Base-by-base conservation (phyloP, 2,113 vertebrate genomes). In the Hemibagrus wyckioides region DNA sequence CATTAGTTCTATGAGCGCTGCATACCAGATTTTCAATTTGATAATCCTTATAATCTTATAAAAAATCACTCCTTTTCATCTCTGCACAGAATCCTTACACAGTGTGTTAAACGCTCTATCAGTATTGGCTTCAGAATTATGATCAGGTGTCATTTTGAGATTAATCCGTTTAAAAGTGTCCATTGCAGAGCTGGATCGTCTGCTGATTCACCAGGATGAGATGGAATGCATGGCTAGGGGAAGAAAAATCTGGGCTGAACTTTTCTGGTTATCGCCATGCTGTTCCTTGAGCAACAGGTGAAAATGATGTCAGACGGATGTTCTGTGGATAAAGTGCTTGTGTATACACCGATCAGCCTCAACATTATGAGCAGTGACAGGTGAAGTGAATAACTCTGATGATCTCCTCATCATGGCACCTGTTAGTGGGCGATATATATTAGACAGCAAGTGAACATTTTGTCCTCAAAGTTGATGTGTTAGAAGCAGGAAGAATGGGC, bases 31-130 rank as follows among this genome's bases (percentile, higher is more conserved):
- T 82, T 87, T 82, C 80, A 33, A 75, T 71, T 28, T 73, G 56
- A 87, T 83, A 83, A 87, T 83, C 59, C 56, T 76, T 84, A 17
- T 84, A 39, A 56, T 84, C 65, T 84, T 85, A 14, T 80, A 28
- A 76, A 79, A 79, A 61, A 25, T 61, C 41, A 56, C 75, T 63
- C 33, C 23, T 80, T 44, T 39, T 61, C 57, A 79, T 63, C 30
- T 33, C 21, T 50, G 13, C 50, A 59, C 33, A 61, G 23, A 39
- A 75, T 75, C 54, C 36, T 36, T 30, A 75, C 28, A 75, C 50
- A 76, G 75, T 59, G 25, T 59, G 7, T 21, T n/a, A n/a, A 81
- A n/a, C 9, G 57, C 48, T 56, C 14, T 17, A 30, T 75, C 21
- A 48, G 52, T 48, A 61, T 21, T 36, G 0, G 36, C 44, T 80